Base-by-base conservation (phyloP, 2,888 invertebrate species). In the Subacronicta megacephala region DNA sequence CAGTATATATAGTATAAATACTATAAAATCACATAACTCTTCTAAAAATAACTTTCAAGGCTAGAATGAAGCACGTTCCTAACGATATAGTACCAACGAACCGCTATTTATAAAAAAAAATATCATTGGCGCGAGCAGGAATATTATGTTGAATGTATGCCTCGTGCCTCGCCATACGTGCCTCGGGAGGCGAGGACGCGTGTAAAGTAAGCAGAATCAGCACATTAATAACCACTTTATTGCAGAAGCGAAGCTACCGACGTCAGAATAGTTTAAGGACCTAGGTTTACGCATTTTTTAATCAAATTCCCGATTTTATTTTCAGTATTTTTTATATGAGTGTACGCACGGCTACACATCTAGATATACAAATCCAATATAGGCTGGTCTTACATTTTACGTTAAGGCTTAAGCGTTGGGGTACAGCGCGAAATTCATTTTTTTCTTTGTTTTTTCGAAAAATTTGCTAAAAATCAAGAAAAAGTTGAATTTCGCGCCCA, bases 71-170 rank as follows among this genome's bases (percentile, higher is more conserved):
- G 38, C 62, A 68, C 63, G 47, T 68, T 16, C 38, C 13, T 41
- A 31, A 46, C n/a, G 33, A 26, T 31, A 41, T 38, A 46, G 29
- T 18, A 45, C 33, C 26, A 17, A 38, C 38, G 54, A 44, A 54
- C 42, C 59, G 38, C 43, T 57, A 53, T 62, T 63, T 50, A 29
- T 40, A 46, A 54, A 72, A 46, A 54, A 72, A 69, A 69, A 69
- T 71, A 73, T 51, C 58, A 61, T 51, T 23, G 49, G 16, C 36
- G 68, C 55, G 37, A 36, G 40, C 49, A 44, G 29, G 52, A 72
- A 63, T 56, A 63, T 72, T 53, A 70, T 62, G 59, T 56, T 55
- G 72, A 71, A 71, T 71, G 74, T 73, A 72, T 73, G 49, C 61
- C 65, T 56, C 65, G 73, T 65, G 53, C 74, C 57, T 46, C 29